Evolutionary conservation across 2,113 vertebrate species (phyloP).

Genomic region (Gallinago undulata): DNA sequence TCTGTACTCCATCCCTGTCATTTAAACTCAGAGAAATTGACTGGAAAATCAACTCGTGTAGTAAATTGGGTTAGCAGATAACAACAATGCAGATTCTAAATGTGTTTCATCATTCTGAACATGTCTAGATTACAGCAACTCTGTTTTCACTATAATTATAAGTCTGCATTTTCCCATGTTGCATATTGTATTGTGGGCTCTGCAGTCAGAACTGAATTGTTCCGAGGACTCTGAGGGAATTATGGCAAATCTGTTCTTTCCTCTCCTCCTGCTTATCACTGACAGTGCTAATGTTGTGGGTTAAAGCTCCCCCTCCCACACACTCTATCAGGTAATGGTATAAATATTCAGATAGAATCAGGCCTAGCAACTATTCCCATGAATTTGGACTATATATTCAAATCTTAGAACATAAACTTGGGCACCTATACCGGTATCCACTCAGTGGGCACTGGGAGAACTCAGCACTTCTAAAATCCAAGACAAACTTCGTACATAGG

Average conservation of each 20-base stretch:
- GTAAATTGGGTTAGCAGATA: conserved; percentile 42
- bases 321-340: not conserved
- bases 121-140: not conserved
- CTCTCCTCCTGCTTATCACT: not conserved
- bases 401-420: not conserved
- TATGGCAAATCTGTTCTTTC: not conserved
- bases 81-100: conserved; percentile 28
- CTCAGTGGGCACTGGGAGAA: not conserved
- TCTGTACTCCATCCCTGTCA: not conserved
- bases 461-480: not conserved
- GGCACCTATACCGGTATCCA: not conserved
- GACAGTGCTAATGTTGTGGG: not conserved
- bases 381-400: not conserved
- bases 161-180: not conserved
- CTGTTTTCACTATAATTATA: not conserved
- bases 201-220: not conserved
- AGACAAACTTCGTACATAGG: not conserved
- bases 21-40: conserved; percentile 42
- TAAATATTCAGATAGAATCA: not conserved
- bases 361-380: not conserved
- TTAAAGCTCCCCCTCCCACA: not conserved
- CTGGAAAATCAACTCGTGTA: conserved; percentile 40
- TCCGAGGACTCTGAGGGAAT: not conserved
- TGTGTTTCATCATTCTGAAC: conserved; percentile 11
- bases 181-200: not conserved